Base-by-base conservation (phyloP, 2,113 vertebrate genomes). In the Carassius auratus region DNA sequence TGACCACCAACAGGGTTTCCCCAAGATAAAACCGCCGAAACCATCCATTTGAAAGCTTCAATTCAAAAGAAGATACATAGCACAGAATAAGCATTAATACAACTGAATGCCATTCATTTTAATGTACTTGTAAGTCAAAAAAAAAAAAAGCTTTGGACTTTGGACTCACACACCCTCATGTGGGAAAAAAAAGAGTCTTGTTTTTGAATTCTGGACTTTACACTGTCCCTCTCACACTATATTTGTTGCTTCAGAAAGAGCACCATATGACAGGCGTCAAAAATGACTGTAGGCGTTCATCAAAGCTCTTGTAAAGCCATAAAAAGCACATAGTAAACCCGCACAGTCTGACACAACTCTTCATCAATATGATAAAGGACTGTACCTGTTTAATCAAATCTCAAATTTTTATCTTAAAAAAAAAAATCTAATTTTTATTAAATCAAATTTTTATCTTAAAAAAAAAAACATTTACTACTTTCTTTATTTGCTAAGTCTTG, bases 171-270 rank as follows among this genome's bases (percentile, higher is more conserved):
- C 69, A 77, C 62, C 10, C 2, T 15, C 1, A 19, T 86, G 2
- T 0, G 10, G 9, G 45, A 9, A 48, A 48, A 45, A 48, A 48
- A 3, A 48, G 88, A n/a, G n/a, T 62, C 3, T 36, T n/a, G 15
- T 61, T 33, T 85, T 14, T 21, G 38, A 26, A 78, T 85, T 76
- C n/a, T 80, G 66, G 50, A n/a, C 52, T 69, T n/a, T 14, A 9
- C 42, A 45, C 42, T 1, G 38, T 45, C 42, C 15, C 45, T 10
- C 45, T 42, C 13, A 76, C 8, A 12, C 36, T 59, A n/a, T 14
- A 59, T 57, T 81, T 75, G 33, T 12, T 15, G 17, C 23, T 23
- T 79, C 19, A 61, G 45, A 73, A 59, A 71, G 21, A 59, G 68
- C 38, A 81, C 8, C 45, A 75, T 55, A 33, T 42, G 21, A 78